These are phyloP conservation scores for Orius insidiosus DNA, from an alignment of 1,140 invertebrate species.

Conservation along the genomic window DNA sequence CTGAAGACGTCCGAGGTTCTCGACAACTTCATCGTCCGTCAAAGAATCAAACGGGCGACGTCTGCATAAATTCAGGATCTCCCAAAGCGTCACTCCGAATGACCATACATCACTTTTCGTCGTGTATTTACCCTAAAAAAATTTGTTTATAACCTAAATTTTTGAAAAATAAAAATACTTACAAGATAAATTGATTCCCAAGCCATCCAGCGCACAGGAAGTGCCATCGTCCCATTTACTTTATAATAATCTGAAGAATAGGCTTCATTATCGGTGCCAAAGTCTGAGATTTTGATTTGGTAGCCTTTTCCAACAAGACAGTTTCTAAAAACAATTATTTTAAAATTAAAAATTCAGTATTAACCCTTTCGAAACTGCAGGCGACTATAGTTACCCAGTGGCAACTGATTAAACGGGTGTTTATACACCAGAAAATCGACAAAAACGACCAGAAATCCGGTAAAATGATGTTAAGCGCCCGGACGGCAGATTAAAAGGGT, in stretches of 20 bases:
- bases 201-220: slow-evolving; percentile 79
- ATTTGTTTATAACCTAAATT: too few relatives aligned
- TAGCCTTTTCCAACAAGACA: too few relatives aligned
- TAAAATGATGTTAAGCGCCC: too few relatives aligned
- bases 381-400: too few relatives aligned
- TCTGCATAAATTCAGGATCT: slow-evolving; percentile 52
- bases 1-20: slow-evolving; percentile 47
- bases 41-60: slow-evolving; percentile 51
- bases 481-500: too few relatives aligned
- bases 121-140: slow-evolving; percentile 33
- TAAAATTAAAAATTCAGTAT: too few relatives aligned
- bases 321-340: too few relatives aligned
- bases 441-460: too few relatives aligned
- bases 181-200: slow-evolving; percentile 60
- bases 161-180: slow-evolving; percentile 21
- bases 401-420: too few relatives aligned
- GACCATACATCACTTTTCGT: slow-evolving; percentile 50
- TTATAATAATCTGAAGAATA: slow-evolving; percentile 72
- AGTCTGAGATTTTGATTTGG: slow-evolving; percentile 79
- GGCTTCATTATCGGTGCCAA: slow-evolving; percentile 74
- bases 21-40: slow-evolving; percentile 50
- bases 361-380: too few relatives aligned
- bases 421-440: too few relatives aligned
- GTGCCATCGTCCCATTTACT: slow-evolving; percentile 56
- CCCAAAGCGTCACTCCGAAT: slow-evolving; percentile 58